Percentiles rank a stretch among this genome's conserved stretches.
Evolutionary conservation across 2,113 vertebrate genomes (phyloP).

Genomic region (Rhodinocichla rosea): DNA sequence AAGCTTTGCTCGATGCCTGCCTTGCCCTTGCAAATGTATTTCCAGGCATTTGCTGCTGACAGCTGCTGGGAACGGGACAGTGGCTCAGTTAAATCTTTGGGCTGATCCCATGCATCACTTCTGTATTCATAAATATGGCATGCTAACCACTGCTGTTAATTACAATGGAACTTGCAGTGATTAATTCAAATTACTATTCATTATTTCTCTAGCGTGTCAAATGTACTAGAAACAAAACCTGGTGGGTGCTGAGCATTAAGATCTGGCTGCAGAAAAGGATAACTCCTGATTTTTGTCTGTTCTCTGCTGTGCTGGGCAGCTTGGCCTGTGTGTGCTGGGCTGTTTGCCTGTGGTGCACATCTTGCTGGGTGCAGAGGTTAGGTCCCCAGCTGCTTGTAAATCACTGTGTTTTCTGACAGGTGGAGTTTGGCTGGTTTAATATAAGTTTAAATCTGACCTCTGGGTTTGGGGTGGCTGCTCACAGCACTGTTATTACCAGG

Average conservation of each 20-base stretch:
- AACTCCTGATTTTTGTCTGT: neutral
- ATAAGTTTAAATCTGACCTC: neutral
- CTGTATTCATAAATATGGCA: neutral
- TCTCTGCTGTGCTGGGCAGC: neutral
- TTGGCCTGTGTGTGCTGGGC: neutral
- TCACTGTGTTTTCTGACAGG: neutral
- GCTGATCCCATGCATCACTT: neutral
- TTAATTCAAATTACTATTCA: conserved; percentile 29
- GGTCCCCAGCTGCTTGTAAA: neutral
- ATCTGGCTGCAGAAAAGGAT: neutral
- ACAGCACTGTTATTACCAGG: neutral
- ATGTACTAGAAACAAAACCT: conserved; percentile 4
- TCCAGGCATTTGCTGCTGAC: neutral
- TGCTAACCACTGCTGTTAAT: conserved; percentile 18
- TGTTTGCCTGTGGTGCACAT: neutral
- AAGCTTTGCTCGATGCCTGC: neutral
- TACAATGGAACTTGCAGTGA: neutral
- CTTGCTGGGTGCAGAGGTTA: neutral
- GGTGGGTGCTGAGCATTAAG: neutral
- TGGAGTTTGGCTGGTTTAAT: neutral
- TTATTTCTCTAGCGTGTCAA: neutral
- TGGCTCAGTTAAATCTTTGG: neutral
- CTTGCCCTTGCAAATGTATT: neutral
- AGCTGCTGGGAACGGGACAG: neutral
- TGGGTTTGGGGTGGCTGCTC: neutral